A percentile compares a stretch with the other conserved stretches of the same genome.
phyloP scores from a whole-genome alignment of 2,888 invertebrate genomes.

The Copidosoma aretas region DNA sequence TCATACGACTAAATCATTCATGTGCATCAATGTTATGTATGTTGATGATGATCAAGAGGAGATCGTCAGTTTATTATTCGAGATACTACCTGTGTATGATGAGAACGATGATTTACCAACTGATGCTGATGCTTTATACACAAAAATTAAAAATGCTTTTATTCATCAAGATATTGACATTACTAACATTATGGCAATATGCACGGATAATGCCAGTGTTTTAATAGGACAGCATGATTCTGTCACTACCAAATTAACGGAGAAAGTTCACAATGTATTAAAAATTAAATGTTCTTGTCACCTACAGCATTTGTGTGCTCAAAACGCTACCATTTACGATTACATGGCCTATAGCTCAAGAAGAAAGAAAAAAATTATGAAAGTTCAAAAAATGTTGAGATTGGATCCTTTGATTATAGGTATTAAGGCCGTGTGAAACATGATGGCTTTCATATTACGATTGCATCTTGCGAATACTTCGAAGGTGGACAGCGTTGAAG shows the following conservation, averaged over 20 bases:
- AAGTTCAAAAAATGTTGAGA: neutral
- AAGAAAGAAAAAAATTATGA: neutral
- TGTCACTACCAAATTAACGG: slow-evolving; percentile 4
- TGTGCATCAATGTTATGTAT: too few species aligned
- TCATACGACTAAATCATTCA: too few species aligned
- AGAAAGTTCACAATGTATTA: neutral
- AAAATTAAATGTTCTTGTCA: slow-evolving; percentile 15
- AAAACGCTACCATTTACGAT: slow-evolving; percentile 19
- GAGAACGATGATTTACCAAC: too few species aligned
- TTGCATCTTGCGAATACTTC: neutral
- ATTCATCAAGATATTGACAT: too few species aligned
- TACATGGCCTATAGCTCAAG: neutral
- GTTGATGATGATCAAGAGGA: too few species aligned
- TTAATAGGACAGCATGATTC: slow-evolving; percentile 18
- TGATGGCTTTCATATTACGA: slow-evolving; percentile 7
- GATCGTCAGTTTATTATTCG: too few species aligned
- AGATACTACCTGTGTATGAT: too few species aligned
- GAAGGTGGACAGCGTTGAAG: neutral
- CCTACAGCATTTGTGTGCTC: slow-evolving; percentile 10
- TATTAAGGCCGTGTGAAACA: neutral
- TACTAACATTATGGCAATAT: too few species aligned
- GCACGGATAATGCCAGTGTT: neutral
- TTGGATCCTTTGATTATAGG: neutral
- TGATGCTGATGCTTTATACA: too few species aligned
- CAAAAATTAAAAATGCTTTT: too few species aligned